Base-by-base conservation (phyloP, 2,888 invertebrate species). In the Orgyia antiqua region DNA sequence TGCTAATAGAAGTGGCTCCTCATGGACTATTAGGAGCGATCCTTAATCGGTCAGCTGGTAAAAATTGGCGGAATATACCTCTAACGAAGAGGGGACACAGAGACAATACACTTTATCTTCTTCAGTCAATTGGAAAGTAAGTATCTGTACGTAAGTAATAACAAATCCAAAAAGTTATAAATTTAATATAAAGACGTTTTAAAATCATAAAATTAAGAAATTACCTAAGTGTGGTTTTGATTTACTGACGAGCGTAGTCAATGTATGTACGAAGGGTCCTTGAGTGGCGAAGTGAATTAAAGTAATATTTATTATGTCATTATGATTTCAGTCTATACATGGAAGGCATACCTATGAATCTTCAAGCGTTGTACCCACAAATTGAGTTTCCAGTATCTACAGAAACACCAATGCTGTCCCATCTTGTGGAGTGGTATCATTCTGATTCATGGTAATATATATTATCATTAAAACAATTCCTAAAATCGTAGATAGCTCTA, bases 11-110 rank as follows among this genome's bases (percentile, higher is more conserved):
- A 70, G 89, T 96, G 38, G 95, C 95, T 0, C 95, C 96, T 0
- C 95, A 95, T 58, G 92, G 94, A 19, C 82, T 96, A 12, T 84
- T 96, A 28, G 95, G 95, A 93, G 96, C 35, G 4, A 94, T 97
- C 50, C 82, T 97, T 6, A 93, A 93, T 58, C 87, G 95, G 26
- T 92, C 94, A n/a, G n/a, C n/a, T n/a, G n/a, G n/a, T n/a, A n/a
- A n/a, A n/a, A n/a, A n/a, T n/a, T n/a, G n/a, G n/a, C n/a, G 75
- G 1, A 91, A 93, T 55, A 83, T 96, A 29, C 88, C 94, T 0
- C 79, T 96, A 3, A 94, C 95, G 32, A 90, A 91, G 49, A 88
- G 93, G 15, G 89, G 88, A 3, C 89, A 91, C 45, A 76, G 83
- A 3, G 90, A 94, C 59, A 89, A 88, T 25, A 61, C 86, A 0